Evolutionary conservation across 2,797 vertebrate species (phyloP), one percentile per base, ranked within the genome.

Genomic region (Paguma larvata): DNA sequence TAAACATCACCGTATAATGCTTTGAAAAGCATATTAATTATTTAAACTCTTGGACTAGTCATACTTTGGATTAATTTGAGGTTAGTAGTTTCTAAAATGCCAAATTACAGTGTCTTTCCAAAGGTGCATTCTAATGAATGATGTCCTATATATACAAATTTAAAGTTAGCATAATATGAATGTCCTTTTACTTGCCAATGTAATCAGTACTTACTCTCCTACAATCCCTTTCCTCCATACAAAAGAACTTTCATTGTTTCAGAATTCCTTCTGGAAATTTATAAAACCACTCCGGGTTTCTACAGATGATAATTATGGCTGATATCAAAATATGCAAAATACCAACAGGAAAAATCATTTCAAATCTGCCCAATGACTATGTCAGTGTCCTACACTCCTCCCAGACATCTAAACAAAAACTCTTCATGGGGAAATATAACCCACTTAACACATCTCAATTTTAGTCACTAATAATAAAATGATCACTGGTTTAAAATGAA

Each of bases 151-250:
- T 44, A 70, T 32, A 80, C 9, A 67, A 41, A 51, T 85, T 90
- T 83, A 32, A 73, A 77, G 85, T 89, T 48, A 92, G 32, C 32
- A n/a, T 68, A 68, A 67, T 53, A 78, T 44, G 59, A 78, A 72
- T 62, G 10, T 72, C 15, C 7, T 78, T 87, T 90, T 65, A 95
- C 56, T 93, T 88, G 13, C 7, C 73, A 73, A 53, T 85, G 7
- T 89, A 89, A 91, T 56, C 87, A 87, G 59, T 73, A 25, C 46
- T 94, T 93, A 1, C 14, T 75, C n/a, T 94, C 44, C 90, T 89
- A 82, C 3, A 46, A 25, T 7, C 11, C 10, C 10, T 56, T 68
- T 25, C 16, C 3, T 16, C 19, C 18, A n/a, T 59, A 72, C 16
- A 32, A 80, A 68, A 92, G 89, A 30, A 12, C 30, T 44, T 79